Conservation (phyloP, 2,888 invertebrate genomes). For the Cheilosia vulpina region DNA sequence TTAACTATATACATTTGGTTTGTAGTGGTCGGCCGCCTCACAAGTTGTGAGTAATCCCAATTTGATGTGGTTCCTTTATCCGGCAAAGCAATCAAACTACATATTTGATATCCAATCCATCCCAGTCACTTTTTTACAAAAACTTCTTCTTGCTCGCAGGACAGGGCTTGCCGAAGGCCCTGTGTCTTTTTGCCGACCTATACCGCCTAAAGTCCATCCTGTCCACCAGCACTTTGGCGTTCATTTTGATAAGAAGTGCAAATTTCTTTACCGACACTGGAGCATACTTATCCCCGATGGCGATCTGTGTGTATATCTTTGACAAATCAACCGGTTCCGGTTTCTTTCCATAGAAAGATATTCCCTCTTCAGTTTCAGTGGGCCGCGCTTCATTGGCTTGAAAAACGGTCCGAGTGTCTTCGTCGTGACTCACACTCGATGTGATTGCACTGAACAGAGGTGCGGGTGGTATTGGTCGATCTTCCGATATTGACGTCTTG, state of each 20-base stretch:
- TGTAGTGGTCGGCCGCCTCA: not conserved
- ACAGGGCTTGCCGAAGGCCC: conserved; percentile 71
- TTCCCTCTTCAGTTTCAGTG: conserved; percentile 31
- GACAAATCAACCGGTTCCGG: conserved; percentile 76
- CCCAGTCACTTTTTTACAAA: conserved; percentile 29
- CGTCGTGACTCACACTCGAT: not conserved
- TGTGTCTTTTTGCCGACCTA: conserved; percentile 47
- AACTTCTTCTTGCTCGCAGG: conserved; percentile 77
- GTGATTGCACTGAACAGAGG: conserved; percentile 52
- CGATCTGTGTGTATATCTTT: conserved; percentile 78
- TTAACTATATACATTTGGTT: conserved; percentile 43
- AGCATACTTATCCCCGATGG: conserved; percentile 76
- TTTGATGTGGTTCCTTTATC: no score
- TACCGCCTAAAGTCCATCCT: conserved; percentile 59
- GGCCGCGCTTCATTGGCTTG: not conserved
- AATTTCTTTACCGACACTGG: conserved; percentile 78
- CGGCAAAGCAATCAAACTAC: no score
- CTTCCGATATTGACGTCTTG: conserved; percentile 60
- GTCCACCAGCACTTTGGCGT: conserved; percentile 76
- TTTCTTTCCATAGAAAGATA: conserved; percentile 76
- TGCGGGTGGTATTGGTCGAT: conserved; percentile 29
- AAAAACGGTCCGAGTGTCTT: not conserved
- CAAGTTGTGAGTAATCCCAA: no score
- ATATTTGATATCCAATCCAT: not conserved
- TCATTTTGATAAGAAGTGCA: conserved; percentile 77